A percentile compares a stretch with the other conserved stretches of the same genome.
Conservation (phyloP, 2,797 vertebrate species). For the Notoglanidium macrostoma region DNA sequence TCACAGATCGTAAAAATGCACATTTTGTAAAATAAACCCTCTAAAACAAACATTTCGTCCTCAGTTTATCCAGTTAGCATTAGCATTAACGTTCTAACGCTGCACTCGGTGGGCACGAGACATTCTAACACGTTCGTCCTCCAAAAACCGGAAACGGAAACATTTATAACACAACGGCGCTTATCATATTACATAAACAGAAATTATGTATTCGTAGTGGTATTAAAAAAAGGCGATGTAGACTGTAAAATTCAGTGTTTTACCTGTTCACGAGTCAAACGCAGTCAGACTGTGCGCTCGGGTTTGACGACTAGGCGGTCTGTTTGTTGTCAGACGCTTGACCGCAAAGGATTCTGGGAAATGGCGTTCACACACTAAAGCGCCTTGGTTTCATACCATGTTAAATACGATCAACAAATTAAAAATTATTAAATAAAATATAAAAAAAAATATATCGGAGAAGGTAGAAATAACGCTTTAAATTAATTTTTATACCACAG, state of each 20-base stretch:
- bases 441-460: background rate
- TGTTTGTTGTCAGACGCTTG: conserved; percentile 30
- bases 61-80: background rate
- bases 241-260: background rate
- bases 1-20: too few relatives aligned
- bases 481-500: background rate
- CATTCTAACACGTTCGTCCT: background rate
- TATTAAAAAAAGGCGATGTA: background rate
- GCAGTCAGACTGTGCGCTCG: background rate
- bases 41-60: background rate
- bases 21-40: background rate
- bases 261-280: conserved; percentile 21
- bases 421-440: too few relatives aligned
- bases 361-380: background rate
- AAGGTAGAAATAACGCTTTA: background rate
- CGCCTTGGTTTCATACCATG: background rate
- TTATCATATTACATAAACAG: background rate
- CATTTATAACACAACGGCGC: background rate
- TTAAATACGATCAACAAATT: background rate
- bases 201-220: background rate
- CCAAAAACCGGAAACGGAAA: conserved; percentile 11
- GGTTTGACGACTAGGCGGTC: background rate
- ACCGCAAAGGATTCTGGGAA: conserved; percentile 23
- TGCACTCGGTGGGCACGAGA: background rate
- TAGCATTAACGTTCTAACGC: background rate